Percentiles rank a stretch among this genome's conserved stretches.
These are phyloP conservation scores for Drosophila tristis DNA, from an alignment of 1,140 invertebrate genomes.

Conservation along the genomic window DNA sequence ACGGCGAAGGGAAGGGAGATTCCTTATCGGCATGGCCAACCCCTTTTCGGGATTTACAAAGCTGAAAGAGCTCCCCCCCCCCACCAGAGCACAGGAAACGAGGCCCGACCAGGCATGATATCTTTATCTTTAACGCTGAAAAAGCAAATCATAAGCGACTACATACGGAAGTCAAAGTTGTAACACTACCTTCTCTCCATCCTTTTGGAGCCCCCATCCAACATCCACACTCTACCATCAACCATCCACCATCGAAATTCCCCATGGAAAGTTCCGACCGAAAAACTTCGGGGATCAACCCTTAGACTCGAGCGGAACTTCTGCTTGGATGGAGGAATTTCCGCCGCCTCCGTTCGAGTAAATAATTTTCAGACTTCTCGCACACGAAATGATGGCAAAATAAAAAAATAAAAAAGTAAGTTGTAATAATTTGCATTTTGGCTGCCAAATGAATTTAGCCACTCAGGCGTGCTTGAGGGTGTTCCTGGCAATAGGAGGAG, in stretches of 20 bases:
- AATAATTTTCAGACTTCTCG: constrained; percentile 63
- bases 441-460: constrained; percentile 80
- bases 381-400: constrained; percentile 17
- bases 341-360: constrained; percentile 61
- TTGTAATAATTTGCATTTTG: constrained; percentile 82
- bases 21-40: constrained; percentile 59
- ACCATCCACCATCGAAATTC: too few species aligned
- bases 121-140: constrained; percentile 59
- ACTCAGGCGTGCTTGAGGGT: constrained; percentile 53
- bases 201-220: too few species aligned
- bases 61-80: background rate
- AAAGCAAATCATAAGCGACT: constrained; percentile 75
- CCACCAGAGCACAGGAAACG: constrained; percentile 37
- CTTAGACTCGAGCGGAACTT: constrained; percentile 34
- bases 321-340: constrained; percentile 43
- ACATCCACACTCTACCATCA: background rate
- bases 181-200: constrained; percentile 9
- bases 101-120: constrained; percentile 32
- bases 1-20: constrained; percentile 37
- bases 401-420: constrained; percentile 63
- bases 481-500: background rate
- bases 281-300: constrained; percentile 53
- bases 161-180: constrained; percentile 64
- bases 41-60: constrained; percentile 67
- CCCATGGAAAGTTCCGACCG: constrained; percentile 52